phyloP scores from a whole-genome alignment of 2,797 vertebrate genomes.

The Diceros bicornis region DNA sequence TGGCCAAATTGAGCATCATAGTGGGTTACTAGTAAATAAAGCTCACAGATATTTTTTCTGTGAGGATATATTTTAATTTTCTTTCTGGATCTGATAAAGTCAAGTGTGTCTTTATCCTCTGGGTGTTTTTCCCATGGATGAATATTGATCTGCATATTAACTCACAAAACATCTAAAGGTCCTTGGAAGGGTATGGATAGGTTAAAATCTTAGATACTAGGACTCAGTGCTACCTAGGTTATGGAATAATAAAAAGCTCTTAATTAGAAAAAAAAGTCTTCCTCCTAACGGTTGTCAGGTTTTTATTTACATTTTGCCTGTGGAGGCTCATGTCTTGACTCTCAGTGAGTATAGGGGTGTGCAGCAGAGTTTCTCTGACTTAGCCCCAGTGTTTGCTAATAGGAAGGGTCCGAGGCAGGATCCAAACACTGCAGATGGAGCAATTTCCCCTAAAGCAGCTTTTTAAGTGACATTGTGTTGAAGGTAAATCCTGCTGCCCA shows the following conservation, averaged over 20 bases:
- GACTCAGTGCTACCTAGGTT: not conserved
- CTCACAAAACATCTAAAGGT: not conserved
- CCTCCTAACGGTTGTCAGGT: not conserved
- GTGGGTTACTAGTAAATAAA: conserved; percentile 64
- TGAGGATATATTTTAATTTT: conserved; percentile 67
- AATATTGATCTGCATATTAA: conserved; percentile 61
- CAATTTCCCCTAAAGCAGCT: not conserved
- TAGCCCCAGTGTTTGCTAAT: not conserved
- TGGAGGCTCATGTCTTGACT: not conserved
- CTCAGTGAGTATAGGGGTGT: not conserved
- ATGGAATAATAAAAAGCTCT: not conserved
- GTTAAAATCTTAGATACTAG: not conserved
- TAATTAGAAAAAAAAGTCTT: not conserved
- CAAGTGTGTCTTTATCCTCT: not conserved
- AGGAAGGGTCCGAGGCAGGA: no score
- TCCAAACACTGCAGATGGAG: not conserved
- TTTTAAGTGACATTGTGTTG: not conserved
- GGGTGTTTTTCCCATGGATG: not conserved
- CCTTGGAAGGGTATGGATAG: not conserved
- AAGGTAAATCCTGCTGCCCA: not conserved
- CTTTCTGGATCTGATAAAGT: conserved; percentile 51
- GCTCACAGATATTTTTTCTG: conserved; percentile 62
- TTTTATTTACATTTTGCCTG: not conserved
- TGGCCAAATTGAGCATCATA: conserved; percentile 65
- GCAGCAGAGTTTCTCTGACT: not conserved